Conservation (phyloP, 2,888 invertebrate species). For the Peribatodes rhomboidaria region DNA sequence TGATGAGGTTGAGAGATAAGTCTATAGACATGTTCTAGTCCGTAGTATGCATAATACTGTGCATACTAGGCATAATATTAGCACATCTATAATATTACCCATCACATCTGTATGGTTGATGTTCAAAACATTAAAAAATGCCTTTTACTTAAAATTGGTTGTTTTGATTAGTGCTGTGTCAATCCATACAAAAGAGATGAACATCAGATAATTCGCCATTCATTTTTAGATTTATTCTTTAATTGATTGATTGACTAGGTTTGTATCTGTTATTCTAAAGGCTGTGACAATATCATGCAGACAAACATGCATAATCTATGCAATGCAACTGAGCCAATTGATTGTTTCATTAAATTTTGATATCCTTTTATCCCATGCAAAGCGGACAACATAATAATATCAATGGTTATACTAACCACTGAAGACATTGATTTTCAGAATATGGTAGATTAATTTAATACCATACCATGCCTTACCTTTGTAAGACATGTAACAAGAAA, state of each 20-base stretch:
- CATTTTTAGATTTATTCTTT: neutral
- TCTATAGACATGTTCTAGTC: too few species aligned
- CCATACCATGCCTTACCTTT: constrained; percentile 39
- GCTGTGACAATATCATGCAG: constrained; percentile 27
- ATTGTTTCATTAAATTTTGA: constrained; percentile 12
- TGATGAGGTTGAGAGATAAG: too few species aligned
- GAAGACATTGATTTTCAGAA: constrained; percentile 35
- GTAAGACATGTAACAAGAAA: constrained; percentile 44
- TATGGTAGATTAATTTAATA: constrained; percentile 37
- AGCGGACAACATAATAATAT: constrained; percentile 23
- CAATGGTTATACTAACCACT: constrained; percentile 37
- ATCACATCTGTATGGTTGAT: neutral
- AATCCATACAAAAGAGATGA: constrained; percentile 14
- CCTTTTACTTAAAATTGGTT: neutral
- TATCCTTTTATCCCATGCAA: constrained; percentile 36
- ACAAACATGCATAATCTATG: constrained; percentile 21
- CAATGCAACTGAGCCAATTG: constrained; percentile 24
- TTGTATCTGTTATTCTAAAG: neutral
- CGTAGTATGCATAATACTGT: too few species aligned
- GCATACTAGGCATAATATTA: too few species aligned
- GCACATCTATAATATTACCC: neutral
- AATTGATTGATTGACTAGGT: neutral
- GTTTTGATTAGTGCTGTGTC: neutral
- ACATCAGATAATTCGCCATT: neutral
- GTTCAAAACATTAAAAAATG: neutral